phyloP scores from a whole-genome alignment of 2,113 vertebrate genomes.

The Cebidichthys violaceus region DNA sequence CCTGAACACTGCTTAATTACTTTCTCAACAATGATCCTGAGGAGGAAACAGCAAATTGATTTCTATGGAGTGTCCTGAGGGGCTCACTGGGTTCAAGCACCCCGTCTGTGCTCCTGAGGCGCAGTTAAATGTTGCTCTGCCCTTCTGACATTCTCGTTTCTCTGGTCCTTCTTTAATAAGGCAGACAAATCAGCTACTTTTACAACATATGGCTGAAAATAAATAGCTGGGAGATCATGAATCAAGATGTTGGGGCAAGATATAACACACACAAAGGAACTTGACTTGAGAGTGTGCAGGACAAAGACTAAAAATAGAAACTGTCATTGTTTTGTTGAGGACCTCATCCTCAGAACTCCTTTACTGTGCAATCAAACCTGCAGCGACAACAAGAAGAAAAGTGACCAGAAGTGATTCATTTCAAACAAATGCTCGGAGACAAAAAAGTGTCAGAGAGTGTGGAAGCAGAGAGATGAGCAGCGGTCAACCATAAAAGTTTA shows the following conservation, averaged over 20 bases:
- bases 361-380: background rate
- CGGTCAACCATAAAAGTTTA: background rate
- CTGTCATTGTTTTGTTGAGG: background rate
- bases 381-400: conserved; percentile 21
- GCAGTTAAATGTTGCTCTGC: conserved; percentile 18
- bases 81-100: conserved; percentile 41
- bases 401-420: conserved; percentile 31
- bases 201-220: background rate
- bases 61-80: conserved; percentile 53
- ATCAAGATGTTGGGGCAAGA: background rate
- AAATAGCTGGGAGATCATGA: background rate
- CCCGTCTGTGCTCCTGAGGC: conserved; percentile 14
- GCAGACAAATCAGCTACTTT: background rate
- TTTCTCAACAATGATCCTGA: conserved; percentile 57
- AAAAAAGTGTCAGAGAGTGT: background rate
- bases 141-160: conserved; percentile 9
- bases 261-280: background rate
- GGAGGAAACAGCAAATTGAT: conserved; percentile 68
- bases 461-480: conserved; percentile 4
- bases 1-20: conserved; percentile 76
- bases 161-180: background rate
- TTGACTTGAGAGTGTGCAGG: background rate
- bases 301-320: background rate
- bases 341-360: background rate
- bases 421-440: conserved; percentile 9